A percentile compares a stretch with the other conserved stretches of the same genome.
Evolutionary conservation across 2,888 invertebrate genomes (phyloP).

Genomic region (Pristionchus entomophagus): DNA sequence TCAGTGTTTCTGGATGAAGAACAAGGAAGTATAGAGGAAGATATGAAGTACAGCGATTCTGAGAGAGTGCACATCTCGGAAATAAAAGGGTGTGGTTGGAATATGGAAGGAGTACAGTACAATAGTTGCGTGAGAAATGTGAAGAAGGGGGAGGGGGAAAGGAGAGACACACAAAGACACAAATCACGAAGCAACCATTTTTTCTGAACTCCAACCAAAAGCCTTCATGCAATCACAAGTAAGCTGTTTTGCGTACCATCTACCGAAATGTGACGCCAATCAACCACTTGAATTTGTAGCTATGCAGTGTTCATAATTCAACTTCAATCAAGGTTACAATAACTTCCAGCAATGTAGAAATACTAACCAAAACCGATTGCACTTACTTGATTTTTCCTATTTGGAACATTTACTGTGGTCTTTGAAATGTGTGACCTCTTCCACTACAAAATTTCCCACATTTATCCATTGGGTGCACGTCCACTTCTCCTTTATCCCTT

Average conservation of each 20-base stretch:
- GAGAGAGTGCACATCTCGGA: too few species aligned
- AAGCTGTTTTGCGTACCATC: too few species aligned
- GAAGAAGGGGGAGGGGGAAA: background rate
- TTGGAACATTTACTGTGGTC: too few species aligned
- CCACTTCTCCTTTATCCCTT: too few species aligned
- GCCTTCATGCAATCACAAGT: too few species aligned
- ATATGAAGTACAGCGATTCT: background rate
- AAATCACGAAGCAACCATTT: background rate
- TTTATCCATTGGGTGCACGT: background rate
- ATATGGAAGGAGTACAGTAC: too few species aligned
- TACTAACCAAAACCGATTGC: background rate
- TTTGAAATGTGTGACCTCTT: background rate
- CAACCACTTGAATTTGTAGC: background rate
- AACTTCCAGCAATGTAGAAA: background rate
- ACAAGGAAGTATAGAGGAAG: too few species aligned
- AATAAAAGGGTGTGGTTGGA: too few species aligned
- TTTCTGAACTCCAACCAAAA: too few species aligned
- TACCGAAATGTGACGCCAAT: too few species aligned
- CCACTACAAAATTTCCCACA: background rate
- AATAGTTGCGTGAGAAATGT: background rate
- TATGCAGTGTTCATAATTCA: background rate
- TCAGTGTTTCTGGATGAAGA: too few species aligned
- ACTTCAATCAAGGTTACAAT: constrained; percentile 17
- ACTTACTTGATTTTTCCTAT: too few species aligned
- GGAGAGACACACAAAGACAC: background rate